These are phyloP conservation scores for Hormaphis cornu DNA, from an alignment of 1,140 invertebrate species.

Conservation along the genomic window DNA sequence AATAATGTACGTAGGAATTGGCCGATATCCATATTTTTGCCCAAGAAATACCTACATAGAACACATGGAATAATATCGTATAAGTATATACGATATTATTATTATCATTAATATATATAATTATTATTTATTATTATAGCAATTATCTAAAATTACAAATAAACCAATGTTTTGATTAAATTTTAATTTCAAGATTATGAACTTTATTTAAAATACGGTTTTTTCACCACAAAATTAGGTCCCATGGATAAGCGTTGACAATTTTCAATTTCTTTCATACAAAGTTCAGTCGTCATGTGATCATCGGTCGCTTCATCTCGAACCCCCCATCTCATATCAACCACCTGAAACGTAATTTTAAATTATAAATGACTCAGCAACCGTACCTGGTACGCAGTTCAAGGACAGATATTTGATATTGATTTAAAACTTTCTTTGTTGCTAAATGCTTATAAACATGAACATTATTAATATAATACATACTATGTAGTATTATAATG, in stretches of 20 bases:
- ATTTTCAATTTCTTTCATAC: conserved; percentile 96
- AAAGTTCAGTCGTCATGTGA: conserved; percentile 97
- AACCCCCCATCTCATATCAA: conserved; percentile 97
- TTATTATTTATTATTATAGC: no score
- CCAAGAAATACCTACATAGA: conserved; percentile 84
- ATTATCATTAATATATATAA: no score
- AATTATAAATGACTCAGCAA: conserved; percentile 20
- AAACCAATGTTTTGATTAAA: no score
- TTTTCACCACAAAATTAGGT: conserved; percentile 83
- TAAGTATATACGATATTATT: no score
- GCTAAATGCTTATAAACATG: conserved; percentile 21
- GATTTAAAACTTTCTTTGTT: not conserved
- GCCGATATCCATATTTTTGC: conserved; percentile 96
- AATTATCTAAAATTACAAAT: no score
- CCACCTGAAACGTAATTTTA: conserved; percentile 56
- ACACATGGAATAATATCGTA: conserved; percentile 7
- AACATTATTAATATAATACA: not conserved
- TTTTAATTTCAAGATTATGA: not conserved
- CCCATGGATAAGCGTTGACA: conserved; percentile 95
- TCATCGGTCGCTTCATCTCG: conserved; percentile 95
- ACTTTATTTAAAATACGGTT: no score
- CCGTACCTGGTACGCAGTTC: not conserved
- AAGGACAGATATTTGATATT: conserved; percentile 9
- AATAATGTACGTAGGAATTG: conserved; percentile 89
- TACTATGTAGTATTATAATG: not conserved